phyloP scores from a whole-genome alignment of 1,140 invertebrate genomes.

The Uloborus diversus region DNA sequence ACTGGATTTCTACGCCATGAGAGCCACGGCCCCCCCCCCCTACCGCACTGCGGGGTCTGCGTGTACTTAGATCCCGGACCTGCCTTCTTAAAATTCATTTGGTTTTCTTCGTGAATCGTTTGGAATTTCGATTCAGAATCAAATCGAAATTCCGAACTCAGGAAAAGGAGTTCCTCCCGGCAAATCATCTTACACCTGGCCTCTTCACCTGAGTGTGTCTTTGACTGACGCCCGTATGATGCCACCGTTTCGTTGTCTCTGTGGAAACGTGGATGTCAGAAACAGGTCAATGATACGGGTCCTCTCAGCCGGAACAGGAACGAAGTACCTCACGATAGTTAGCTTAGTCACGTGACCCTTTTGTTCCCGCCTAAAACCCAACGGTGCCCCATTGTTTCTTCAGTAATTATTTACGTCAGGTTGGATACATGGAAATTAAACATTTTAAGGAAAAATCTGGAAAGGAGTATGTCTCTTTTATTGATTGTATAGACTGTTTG shows the following conservation, averaged over 20 bases:
- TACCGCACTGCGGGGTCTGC: no score
- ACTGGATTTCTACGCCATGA: no score
- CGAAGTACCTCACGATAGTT: conserved; percentile 16
- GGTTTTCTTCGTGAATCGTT: no score
- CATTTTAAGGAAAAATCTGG: not conserved
- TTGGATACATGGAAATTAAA: not conserved
- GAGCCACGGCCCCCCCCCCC: no score
- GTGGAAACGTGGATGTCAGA: not conserved
- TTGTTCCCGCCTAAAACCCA: not conserved
- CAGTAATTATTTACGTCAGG: not conserved
- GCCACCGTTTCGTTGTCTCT: not conserved
- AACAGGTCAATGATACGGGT: conserved; percentile 38
- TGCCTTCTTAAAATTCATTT: no score
- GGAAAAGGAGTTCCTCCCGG: not conserved
- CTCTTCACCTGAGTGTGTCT: not conserved
- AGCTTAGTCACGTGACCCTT: not conserved
- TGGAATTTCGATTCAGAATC: no score
- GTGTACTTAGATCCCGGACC: no score
- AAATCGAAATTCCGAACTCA: not conserved
- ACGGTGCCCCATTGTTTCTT: not conserved
- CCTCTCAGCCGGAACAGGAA: conserved; percentile 39
- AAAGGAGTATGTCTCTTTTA: not conserved
- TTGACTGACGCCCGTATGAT: conserved; percentile 3
- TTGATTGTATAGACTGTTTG: not conserved
- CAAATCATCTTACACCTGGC: not conserved